A percentile compares a stretch with the other conserved stretches of the same genome.
Conservation (phyloP, 1,140 invertebrate genomes). For the Pentalonia nigronervosa region DNA sequence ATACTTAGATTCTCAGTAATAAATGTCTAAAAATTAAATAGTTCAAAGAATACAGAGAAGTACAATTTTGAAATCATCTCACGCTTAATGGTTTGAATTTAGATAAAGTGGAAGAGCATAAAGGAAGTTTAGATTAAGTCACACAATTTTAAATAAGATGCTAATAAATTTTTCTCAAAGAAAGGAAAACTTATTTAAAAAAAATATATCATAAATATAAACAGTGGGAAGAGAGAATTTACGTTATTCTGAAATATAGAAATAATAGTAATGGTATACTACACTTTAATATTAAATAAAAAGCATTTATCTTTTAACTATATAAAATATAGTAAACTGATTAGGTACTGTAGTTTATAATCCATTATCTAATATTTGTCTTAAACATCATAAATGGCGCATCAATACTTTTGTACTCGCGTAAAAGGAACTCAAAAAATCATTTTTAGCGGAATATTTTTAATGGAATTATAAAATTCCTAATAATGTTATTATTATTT, state of each 20-base stretch:
- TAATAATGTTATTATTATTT: background rate
- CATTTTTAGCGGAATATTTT: background rate
- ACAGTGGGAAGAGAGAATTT: background rate
- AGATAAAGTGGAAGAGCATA: constrained; percentile 1
- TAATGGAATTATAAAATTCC: background rate
- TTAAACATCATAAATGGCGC: background rate
- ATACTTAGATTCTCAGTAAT: background rate
- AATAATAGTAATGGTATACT: background rate
- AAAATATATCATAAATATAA: background rate
- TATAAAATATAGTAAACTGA: background rate
- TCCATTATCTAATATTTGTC: background rate
- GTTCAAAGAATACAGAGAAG: background rate
- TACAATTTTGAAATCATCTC: background rate
- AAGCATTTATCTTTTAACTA: background rate
- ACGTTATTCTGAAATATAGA: background rate
- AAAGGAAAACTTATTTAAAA: background rate
- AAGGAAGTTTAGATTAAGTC: background rate
- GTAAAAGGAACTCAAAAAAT: constrained; percentile 20
- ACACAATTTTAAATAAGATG: background rate
- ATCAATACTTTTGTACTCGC: background rate
- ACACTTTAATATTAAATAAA: background rate
- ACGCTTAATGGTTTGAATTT: background rate
- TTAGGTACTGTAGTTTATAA: background rate
- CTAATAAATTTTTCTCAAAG: background rate
- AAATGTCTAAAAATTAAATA: background rate